Base-by-base conservation (phyloP, 2,113 vertebrate species). In the Psephotus haematonotus region DNA sequence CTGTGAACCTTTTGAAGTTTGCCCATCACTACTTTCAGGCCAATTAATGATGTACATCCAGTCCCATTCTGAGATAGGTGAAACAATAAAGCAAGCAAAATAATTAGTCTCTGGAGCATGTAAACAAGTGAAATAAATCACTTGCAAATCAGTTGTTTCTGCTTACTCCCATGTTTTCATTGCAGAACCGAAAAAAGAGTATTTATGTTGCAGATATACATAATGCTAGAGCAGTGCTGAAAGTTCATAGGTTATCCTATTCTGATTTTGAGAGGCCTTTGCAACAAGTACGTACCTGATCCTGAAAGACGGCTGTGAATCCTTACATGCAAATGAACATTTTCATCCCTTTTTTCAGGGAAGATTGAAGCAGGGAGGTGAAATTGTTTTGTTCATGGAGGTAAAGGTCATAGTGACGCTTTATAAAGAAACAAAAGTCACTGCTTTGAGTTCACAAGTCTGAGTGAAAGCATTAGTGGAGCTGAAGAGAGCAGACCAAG, bases 91-190 rank as follows among this genome's bases (percentile, higher is more conserved):
- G 94, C 77, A 92, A 82, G 55, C 82, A 92, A 93, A 96, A 95
- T 97, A 97, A 97, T 96, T 95, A 96, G 94, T 96, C 96, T 95
- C 96, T 93, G 71, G 96, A 78, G 96, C 62, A 91, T 75, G 81
- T 93, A 92, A 94, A 72, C 91, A 94, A 97, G 82, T 94, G 94
- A 86, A 96, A 49, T 90, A 92, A 96, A 97, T 92, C 82, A 93
- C 88, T 91, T 94, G 96, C 88, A 96, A 93, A 95, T 85, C 44
- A 91, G 59, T 87, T 65, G 50, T 87, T 90, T 94, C 82, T 95
- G 86, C 57, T 95, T 91, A 81, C 79, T 88, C 93, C 33, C 46
- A 65, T 82, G 46, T 6, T 39, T 77, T 76, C 6, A 2, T 46
- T 84, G 63, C 65, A 85, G 41, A 92, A 80, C 13, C 44, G 31